phyloP scores from a whole-genome alignment of 2,113 vertebrate genomes.

The Hippocampus comes region DNA sequence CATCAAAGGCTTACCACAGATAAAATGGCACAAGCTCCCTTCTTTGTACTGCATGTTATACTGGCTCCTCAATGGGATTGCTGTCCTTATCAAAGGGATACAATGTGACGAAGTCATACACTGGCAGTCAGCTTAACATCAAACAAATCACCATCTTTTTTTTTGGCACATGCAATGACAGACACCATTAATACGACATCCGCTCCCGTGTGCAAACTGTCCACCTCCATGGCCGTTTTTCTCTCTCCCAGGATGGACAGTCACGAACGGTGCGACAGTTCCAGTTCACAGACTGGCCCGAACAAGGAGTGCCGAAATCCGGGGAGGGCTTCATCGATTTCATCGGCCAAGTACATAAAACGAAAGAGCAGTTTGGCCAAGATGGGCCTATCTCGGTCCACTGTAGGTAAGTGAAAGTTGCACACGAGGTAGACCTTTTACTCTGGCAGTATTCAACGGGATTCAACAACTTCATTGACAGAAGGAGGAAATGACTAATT shows the following conservation, averaged over 20 bases:
- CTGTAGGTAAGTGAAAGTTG: slow-evolving; percentile 83
- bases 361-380: slow-evolving; percentile 98
- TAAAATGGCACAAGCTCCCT: slow-evolving; percentile 36
- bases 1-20: slow-evolving; percentile 68
- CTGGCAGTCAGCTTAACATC: background rate
- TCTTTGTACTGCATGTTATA: slow-evolving; percentile 52
- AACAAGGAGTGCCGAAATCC: slow-evolving; percentile 98
- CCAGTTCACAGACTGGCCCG: slow-evolving; percentile 99
- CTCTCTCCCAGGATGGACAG: slow-evolving; percentile 86
- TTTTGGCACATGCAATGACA: background rate
- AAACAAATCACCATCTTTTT: background rate
- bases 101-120: background rate
- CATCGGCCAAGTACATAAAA: slow-evolving; percentile 99
- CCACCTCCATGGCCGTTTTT: background rate
- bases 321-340: slow-evolving; percentile 99
- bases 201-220: too few species aligned
- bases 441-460: background rate
- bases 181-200: background rate
- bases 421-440: background rate
- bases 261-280: slow-evolving; percentile 97
- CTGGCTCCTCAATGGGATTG: background rate
- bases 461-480: background rate
- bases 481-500: background rate
- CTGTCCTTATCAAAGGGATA: background rate
- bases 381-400: slow-evolving; percentile 99